Conservation (phyloP, 2,797 vertebrate genomes). For the Triplophysa bombifrons region DNA sequence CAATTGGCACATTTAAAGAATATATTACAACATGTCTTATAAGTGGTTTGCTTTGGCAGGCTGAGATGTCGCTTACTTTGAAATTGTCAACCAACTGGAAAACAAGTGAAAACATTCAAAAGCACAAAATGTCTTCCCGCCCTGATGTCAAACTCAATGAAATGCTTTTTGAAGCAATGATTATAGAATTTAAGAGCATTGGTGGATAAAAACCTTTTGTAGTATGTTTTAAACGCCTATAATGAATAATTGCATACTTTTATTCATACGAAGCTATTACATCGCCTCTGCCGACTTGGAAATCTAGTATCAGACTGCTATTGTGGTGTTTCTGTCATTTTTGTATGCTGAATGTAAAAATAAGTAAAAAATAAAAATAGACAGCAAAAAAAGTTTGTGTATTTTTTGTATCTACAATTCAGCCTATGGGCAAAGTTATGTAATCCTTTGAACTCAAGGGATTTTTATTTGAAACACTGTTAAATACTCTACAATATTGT, state of each 20-base stretch:
- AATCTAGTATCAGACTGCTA: not conserved
- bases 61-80: not conserved
- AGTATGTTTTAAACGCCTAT: too few species aligned
- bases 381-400: too few species aligned
- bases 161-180: too few species aligned
- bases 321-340: not conserved
- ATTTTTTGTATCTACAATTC: too few species aligned
- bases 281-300: not conserved
- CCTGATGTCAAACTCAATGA: not conserved
- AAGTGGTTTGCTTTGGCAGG: conserved; percentile 12
- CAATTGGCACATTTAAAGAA: conserved; percentile 24
- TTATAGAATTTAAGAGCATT: not conserved
- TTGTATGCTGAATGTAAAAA: not conserved
- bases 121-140: not conserved
- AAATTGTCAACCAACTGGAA: conserved; percentile 3
- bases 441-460: not conserved
- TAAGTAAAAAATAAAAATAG: too few species aligned
- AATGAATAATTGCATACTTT: not conserved
- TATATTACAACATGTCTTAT: conserved; percentile 25
- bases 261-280: too few species aligned
- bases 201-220: not conserved
- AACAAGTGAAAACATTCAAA: not conserved
- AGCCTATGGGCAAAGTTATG: too few species aligned
- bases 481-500: too few species aligned
- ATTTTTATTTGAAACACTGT: too few species aligned